A percentile compares a stretch with the other conserved stretches of the same genome.
Evolutionary conservation across 2,113 vertebrate species (phyloP).

Genomic region (Xiphophorus couchianus): DNA sequence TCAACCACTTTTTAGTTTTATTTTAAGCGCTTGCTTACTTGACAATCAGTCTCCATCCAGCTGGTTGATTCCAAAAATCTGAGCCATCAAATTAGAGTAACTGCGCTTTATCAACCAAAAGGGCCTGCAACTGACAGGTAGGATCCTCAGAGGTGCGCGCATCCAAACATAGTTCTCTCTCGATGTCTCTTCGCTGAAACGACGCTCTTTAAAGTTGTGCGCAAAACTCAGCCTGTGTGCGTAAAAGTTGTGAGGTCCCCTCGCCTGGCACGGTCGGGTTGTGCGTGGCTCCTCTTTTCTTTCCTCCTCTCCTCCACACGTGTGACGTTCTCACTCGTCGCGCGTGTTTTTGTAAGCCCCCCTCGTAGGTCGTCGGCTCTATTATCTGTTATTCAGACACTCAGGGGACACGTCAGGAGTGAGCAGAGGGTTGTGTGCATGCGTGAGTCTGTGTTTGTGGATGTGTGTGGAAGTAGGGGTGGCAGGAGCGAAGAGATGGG

Average conservation of each 20-base stretch:
- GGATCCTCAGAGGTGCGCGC: constrained; percentile 37
- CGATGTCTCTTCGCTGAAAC: constrained; percentile 5
- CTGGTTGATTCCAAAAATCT: constrained; percentile 54
- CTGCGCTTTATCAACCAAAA: constrained; percentile 2
- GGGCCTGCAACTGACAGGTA: constrained; percentile 37
- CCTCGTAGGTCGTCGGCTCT: constrained; percentile 81
- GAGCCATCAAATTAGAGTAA: constrained; percentile 42
- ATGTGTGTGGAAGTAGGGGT: background rate
- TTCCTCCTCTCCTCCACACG: constrained; percentile 56
- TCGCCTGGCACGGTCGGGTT: constrained; percentile 29
- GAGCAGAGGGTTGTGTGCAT: constrained; percentile 21
- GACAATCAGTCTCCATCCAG: constrained; percentile 57
- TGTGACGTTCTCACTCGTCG: constrained; percentile 63
- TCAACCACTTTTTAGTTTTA: constrained; percentile 15
- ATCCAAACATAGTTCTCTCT: constrained; percentile 33
- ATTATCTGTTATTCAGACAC: constrained; percentile 86
- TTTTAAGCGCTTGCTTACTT: constrained; percentile 8
- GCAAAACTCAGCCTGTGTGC: constrained; percentile 61
- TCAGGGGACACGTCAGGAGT: constrained; percentile 76
- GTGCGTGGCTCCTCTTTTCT: constrained; percentile 59
- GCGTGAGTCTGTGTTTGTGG: constrained; percentile 3
- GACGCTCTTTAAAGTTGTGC: constrained; percentile 35
- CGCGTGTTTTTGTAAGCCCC: constrained; percentile 88
- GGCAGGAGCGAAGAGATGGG: constrained; percentile 18
- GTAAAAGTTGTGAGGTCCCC: constrained; percentile 63